Evolutionary conservation across 2,888 invertebrate species (phyloP), one percentile per base, ranked within the genome.

Genomic region (Dioctria rufipes): DNA sequence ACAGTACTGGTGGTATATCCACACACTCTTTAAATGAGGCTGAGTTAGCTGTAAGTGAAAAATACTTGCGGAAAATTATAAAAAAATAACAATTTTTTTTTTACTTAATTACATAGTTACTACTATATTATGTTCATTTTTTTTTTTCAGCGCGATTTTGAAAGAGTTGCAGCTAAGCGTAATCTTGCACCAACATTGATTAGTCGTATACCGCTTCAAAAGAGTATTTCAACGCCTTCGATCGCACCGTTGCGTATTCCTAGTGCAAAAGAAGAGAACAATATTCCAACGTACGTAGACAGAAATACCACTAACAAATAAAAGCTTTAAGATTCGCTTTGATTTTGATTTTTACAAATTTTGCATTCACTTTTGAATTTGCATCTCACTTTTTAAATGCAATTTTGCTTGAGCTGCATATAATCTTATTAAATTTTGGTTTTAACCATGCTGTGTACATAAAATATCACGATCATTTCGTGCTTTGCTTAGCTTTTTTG

Each of bases 21-120:
- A 96, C 96, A 3, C 96, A 96, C 88, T 96, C 96, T 0, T 91
- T 96, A 82, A 96, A 96, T 86, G 96, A 96, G 87, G 95, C 95
- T 84, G 96, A 96, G 89, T 90, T 96, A 83, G 95, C 95, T 89
- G 95, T 95, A 87, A 90, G 85, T 75, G 8, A 8, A 54, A 54
- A 71, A 37, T 46, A 39, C 42, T n/a, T 5, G n/a, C 51, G 54
- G 40, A 4, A 67, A 75, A 75, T 54, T 11, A 42, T 49, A 11
- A 58, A 39, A 3, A 46, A 46, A 46, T 2, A 46, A 46, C 9
- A 46, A 46, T 6, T 46, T 46, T 6, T 5, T 5, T 6, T 46
- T 6, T 5, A 46, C 5, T 46, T 46, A 46, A 46, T 46, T 46
- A 46, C 5, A 46, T 25, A 25, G 0, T 25, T 25, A 0, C 25